Evolutionary conservation across 92 coral and sea anemone genomes (phyloP).

Genomic region (Pocillopora meandrina): DNA sequence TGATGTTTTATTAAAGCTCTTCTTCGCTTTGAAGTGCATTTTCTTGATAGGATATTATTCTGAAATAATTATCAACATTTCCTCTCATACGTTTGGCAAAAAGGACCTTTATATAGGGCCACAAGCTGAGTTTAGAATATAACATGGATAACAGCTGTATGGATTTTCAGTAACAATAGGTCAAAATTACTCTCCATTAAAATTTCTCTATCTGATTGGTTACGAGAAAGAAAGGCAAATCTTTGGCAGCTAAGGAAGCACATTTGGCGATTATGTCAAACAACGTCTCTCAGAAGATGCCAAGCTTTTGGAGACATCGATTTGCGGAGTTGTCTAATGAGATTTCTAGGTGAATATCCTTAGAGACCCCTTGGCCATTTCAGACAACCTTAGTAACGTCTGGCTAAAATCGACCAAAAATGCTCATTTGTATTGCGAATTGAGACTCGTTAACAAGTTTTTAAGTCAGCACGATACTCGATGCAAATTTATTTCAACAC

Average conservation of each 20-base stretch:
- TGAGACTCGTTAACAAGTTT: neutral
- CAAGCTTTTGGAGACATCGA: conserved; percentile 13
- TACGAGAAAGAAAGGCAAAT: neutral
- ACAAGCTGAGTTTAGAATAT: conserved; percentile 31
- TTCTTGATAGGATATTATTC: conserved; percentile 17
- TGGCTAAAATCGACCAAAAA: neutral
- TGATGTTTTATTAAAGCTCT: conserved; percentile 6
- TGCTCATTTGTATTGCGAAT: conserved; percentile 18
- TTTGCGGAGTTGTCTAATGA: conserved; percentile 27
- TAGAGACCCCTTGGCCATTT: conserved; percentile 6
- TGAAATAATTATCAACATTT: conserved; percentile 22
- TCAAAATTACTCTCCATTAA: conserved; percentile 32
- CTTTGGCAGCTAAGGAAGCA: conserved; percentile 7
- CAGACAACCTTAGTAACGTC: neutral
- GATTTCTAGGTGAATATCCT: conserved; percentile 26
- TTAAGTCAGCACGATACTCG: conserved; percentile 9
- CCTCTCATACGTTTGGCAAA: conserved; percentile 11
- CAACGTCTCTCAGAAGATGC: conserved; percentile 6
- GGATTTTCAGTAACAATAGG: conserved; percentile 33
- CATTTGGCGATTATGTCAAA: conserved; percentile 15
- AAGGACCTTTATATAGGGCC: conserved; percentile 6
- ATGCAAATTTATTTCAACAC: conserved; percentile 22
- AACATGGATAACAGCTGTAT: conserved; percentile 29
- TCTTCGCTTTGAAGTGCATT: neutral
- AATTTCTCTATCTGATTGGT: conserved; percentile 34